Evolutionary conservation across 2,797 vertebrate species (phyloP).

Genomic region (Cephalopachus bancanus): DNA sequence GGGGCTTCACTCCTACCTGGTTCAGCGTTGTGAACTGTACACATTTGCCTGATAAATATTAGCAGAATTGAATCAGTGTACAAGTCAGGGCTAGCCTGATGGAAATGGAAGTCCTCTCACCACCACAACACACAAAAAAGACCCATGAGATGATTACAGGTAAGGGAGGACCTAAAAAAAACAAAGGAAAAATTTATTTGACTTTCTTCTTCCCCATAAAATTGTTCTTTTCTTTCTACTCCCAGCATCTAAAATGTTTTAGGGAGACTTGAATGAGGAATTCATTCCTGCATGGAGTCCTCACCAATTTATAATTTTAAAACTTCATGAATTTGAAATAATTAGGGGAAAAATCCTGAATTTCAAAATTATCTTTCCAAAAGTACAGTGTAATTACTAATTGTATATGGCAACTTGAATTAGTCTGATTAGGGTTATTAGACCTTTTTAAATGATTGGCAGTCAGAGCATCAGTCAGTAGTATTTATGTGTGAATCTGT

Average conservation of each 20-base stretch:
- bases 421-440: background rate
- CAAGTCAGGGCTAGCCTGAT: background rate
- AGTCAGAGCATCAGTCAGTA: background rate
- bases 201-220: background rate
- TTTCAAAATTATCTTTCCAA: conserved; percentile 14
- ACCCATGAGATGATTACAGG: background rate
- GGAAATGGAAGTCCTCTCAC: background rate
- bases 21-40: background rate
- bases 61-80: background rate
- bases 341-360: background rate
- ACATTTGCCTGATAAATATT: background rate
- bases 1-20: background rate
- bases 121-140: background rate
- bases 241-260: conserved; percentile 5
- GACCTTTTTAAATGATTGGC: background rate
- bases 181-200: background rate
- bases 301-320: background rate
- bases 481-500: background rate
- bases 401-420: background rate
- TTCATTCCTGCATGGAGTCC: background rate
- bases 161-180: background rate
- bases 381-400: conserved; percentile 14
- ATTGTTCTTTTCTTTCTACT: conserved; percentile 14
- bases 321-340: conserved; percentile 48
- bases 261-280: background rate